These are phyloP conservation scores for Rhyacichthys aspro DNA, from an alignment of 2,797 vertebrate species.

Conservation along the genomic window DNA sequence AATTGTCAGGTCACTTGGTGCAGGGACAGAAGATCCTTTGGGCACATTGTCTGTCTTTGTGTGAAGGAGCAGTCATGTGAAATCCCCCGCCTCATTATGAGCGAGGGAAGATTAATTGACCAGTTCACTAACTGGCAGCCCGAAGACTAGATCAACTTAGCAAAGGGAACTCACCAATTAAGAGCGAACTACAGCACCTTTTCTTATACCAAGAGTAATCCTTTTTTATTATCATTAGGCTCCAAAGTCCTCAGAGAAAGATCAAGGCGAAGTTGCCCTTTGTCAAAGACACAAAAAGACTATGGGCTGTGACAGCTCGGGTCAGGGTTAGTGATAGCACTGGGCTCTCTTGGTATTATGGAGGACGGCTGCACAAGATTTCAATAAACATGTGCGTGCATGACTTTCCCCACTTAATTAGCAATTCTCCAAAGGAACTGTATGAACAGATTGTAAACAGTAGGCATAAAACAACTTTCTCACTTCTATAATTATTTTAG, in stretches of 20 bases:
- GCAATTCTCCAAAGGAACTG: conserved; percentile 19
- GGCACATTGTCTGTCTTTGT: conserved; percentile 88
- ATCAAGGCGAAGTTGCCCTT: conserved; percentile 69
- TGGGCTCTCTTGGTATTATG: conserved; percentile 21
- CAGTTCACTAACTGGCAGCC: conserved; percentile 92
- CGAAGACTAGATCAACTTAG: conserved; percentile 95
- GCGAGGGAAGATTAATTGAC: conserved; percentile 97
- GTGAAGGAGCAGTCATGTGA: conserved; percentile 87
- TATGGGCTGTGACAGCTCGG: conserved; percentile 52
- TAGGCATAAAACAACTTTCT: conserved; percentile 1
- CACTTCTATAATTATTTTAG: no score
- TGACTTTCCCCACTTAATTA: conserved; percentile 51
- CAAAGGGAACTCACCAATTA: conserved; percentile 90
- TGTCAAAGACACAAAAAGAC: conserved; percentile 63
- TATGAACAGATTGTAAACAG: conserved; percentile 27
- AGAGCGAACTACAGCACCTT: conserved; percentile 80
- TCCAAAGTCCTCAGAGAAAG: conserved; percentile 62
- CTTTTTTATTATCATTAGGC: conserved; percentile 78
- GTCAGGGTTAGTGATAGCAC: conserved; percentile 48
- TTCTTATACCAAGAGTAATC: conserved; percentile 71
- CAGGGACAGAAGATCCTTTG: conserved; percentile 82
- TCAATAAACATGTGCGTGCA: conserved; percentile 40
- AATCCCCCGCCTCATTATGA: conserved; percentile 98
- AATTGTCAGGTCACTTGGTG: conserved; percentile 84
- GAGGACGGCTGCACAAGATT: conserved; percentile 24